These are phyloP conservation scores for Psettodes erumei DNA, from an alignment of 2,113 vertebrate species.

Conservation along the genomic window DNA sequence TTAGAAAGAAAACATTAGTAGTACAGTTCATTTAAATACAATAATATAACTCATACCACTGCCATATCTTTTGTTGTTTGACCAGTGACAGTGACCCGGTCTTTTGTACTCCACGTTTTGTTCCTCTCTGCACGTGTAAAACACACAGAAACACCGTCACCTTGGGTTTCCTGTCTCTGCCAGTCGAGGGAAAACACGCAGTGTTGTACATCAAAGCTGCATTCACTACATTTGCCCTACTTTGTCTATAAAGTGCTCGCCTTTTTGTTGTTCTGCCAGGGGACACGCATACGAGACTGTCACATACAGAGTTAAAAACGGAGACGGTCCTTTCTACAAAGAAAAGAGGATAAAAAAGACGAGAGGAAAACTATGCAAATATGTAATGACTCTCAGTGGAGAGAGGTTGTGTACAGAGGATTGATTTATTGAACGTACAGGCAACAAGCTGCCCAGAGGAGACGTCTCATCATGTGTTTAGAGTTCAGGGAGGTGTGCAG, in stretches of 20 bases:
- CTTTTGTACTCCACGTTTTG: conserved; percentile 1
- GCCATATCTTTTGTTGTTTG: conserved; percentile 41
- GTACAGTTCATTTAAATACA: conserved; percentile 22
- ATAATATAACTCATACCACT: conserved; percentile 6
- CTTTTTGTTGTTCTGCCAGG: conserved; percentile 62
- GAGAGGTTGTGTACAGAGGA: conserved; percentile 6
- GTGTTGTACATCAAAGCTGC: conserved; percentile 65
- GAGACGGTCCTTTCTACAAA: not conserved
- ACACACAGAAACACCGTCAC: conserved; percentile 49
- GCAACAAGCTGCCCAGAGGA: conserved; percentile 29
- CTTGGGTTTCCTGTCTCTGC: conserved; percentile 39
- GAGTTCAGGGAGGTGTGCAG: conserved; percentile 27
- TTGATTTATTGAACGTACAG: not conserved
- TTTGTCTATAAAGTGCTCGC: conserved; percentile 36
- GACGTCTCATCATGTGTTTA: conserved; percentile 32
- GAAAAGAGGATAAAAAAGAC: conserved; percentile 10
- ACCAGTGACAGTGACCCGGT: conserved; percentile 44
- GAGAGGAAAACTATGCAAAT: conserved; percentile 13
- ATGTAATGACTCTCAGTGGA: conserved; percentile 2
- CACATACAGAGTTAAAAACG: conserved; percentile 42
- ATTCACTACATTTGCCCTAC: conserved; percentile 48
- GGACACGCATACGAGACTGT: conserved; percentile 46
- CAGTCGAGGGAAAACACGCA: conserved; percentile 26
- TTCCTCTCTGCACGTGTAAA: not conserved
- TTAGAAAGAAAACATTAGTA: conserved; percentile 1